A percentile compares a stretch with the other conserved stretches of the same genome.
Conservation (phyloP, 2,113 vertebrate genomes). For the Himantopus leucocephalus region DNA sequence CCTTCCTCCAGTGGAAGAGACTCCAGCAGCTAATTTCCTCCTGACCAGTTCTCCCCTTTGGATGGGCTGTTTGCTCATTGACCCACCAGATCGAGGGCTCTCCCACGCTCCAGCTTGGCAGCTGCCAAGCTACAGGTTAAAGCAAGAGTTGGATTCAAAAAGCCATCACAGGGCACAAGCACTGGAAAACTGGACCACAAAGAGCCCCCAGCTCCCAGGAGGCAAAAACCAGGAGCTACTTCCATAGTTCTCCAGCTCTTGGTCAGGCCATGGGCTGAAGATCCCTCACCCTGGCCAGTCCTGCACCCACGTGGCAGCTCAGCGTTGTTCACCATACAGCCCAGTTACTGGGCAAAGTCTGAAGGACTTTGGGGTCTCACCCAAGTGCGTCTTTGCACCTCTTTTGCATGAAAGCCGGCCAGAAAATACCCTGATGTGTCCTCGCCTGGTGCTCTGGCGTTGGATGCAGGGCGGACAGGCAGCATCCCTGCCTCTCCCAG, state of each 20-base stretch:
- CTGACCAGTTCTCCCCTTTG: not conserved
- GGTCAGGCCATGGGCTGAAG: not conserved
- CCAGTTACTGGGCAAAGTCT: not conserved
- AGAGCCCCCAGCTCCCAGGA: not conserved
- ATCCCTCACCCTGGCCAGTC: not conserved
- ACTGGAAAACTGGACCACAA: not conserved
- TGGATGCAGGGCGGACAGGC: not conserved
- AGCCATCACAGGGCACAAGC: not conserved
- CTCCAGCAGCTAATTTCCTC: not conserved
- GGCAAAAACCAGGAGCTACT: not conserved
- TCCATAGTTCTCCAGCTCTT: not conserved
- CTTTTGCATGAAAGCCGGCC: not conserved
- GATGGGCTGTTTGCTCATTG: not conserved
- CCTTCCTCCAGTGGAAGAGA: not conserved
- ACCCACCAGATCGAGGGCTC: not conserved
- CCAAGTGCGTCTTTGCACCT: not conserved
- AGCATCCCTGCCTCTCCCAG: not conserved
- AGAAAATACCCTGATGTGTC: not conserved
- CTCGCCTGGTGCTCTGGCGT: accelerated
- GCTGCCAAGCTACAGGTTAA: not conserved
- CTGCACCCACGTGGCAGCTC: accelerated
- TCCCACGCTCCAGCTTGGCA: accelerated
- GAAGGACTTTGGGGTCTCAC: not conserved
- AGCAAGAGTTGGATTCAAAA: not conserved
- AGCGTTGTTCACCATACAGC: not conserved